Evolutionary conservation across 2,797 vertebrate genomes (phyloP), one percentile per base, ranked within the genome.

Genomic region (Enteromius unitaeniatus): DNA sequence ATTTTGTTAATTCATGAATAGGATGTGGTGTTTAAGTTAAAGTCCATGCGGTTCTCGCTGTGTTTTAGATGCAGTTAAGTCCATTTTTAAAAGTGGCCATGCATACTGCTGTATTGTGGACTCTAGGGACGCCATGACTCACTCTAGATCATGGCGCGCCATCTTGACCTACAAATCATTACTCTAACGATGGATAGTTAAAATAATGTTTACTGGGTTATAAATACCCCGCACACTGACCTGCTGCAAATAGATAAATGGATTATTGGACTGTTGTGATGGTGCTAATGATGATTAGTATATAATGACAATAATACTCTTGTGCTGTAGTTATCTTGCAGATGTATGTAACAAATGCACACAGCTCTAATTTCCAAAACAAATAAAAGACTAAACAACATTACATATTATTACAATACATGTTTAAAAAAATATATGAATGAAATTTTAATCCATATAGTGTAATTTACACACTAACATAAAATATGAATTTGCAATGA

Each of bases 121-220:
- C 83, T 64, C 85, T 1, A 82, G 81, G 23, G 85, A 82, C 88
- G 90, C 88, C 90, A 89, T 91, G 83, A 87, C 87, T 87, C 82
- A 45, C 40, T 37, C 42, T 51, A 60, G 34, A 60, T 23, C 80
- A 81, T 26, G 15, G 72, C 76, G 78, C 87, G 89, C 89, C 89
- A 89, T 89, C 79, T 89, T 87, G 83, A 80, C 67, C 62, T 31
- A 77, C 64, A 45, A 40, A 70, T 34, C 37, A 69, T 80, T 67
- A 79, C 34, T 73, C 13, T 55, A 37, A 26, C 62, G 4, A 40
- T 76, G 37, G 45, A 74, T 58, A 21, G 23, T 81, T 81, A 37
- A 40, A 72, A 49, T 47, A 62, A 42, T 69, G 55, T 64, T 49
- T 81, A 81, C 15, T n/a, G 17, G 19, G 0, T 11, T 60, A 17